Conservation (phyloP, 2,888 invertebrate species). For the Thecophora atra region DNA sequence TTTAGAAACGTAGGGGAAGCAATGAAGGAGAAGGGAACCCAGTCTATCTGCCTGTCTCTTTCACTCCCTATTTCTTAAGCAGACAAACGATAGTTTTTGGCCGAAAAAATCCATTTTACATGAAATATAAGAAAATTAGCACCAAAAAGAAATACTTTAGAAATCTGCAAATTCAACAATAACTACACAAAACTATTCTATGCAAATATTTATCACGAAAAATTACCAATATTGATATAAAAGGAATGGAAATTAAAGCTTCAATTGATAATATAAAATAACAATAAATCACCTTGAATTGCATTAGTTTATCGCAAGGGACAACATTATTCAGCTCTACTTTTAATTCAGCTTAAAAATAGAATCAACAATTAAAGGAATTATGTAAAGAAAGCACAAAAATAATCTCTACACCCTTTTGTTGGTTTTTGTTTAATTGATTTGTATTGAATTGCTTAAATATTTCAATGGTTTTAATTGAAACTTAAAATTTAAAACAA, state of each 20-base stretch:
- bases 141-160: neutral
- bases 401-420: conserved; percentile 24
- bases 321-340: neutral
- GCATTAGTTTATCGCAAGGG: neutral
- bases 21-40: no score
- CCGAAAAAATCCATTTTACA: neutral
- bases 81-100: conserved; percentile 36
- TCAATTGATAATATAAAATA: conserved; percentile 17
- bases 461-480: conserved; percentile 2
- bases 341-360: neutral
- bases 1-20: neutral
- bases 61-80: conserved; percentile 17
- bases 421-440: conserved; percentile 41
- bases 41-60: neutral
- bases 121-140: neutral
- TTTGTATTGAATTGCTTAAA: conserved; percentile 41
- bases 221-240: neutral
- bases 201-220: conserved; percentile 23
- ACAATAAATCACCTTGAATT: neutral
- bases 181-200: conserved; percentile 11
- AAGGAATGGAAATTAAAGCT: neutral
- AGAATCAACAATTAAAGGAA: conserved; percentile 14
- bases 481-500: conserved; percentile 31
- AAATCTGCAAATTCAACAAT: neutral
- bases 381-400: conserved; percentile 5